A percentile compares a stretch with the other conserved stretches of the same genome.
Evolutionary conservation across 2,797 vertebrate genomes (phyloP).

Genomic region (Pangasius mekongensis): DNA sequence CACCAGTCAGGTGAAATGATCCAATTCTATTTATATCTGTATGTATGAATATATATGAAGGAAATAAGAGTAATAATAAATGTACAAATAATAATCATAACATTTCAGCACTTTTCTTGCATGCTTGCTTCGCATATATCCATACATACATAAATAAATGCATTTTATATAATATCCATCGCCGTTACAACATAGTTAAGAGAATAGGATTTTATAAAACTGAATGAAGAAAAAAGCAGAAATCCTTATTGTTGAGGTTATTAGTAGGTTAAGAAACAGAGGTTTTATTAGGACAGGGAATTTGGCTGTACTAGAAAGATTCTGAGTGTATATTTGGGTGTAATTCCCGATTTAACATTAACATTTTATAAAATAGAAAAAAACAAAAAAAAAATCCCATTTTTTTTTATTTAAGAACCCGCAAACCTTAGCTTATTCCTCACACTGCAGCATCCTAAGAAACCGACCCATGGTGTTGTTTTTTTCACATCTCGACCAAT

Average conservation of each 20-base stretch:
- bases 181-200: background rate
- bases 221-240: background rate
- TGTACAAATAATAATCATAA: background rate
- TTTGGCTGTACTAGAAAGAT: background rate
- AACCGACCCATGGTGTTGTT: background rate
- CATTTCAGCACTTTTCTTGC: background rate
- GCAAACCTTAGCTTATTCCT: background rate
- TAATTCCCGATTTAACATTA: background rate
- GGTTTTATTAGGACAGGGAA: background rate
- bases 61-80: background rate
- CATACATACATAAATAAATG: background rate
- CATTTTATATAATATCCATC: background rate
- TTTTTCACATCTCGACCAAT: background rate
- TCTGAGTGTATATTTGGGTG: background rate
- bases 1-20: slow-evolving; percentile 2
- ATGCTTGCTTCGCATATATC: background rate
- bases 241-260: background rate
- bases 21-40: background rate
- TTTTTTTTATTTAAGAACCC: background rate
- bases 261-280: background rate
- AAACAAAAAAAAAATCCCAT: background rate
- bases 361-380: background rate
- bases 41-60: background rate
- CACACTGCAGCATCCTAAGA: background rate
- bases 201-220: background rate